Percentiles rank a stretch among this genome's conserved stretches.
Evolutionary conservation across 2,888 invertebrate species (phyloP).

Genomic region (Cristatella mucedo): DNA sequence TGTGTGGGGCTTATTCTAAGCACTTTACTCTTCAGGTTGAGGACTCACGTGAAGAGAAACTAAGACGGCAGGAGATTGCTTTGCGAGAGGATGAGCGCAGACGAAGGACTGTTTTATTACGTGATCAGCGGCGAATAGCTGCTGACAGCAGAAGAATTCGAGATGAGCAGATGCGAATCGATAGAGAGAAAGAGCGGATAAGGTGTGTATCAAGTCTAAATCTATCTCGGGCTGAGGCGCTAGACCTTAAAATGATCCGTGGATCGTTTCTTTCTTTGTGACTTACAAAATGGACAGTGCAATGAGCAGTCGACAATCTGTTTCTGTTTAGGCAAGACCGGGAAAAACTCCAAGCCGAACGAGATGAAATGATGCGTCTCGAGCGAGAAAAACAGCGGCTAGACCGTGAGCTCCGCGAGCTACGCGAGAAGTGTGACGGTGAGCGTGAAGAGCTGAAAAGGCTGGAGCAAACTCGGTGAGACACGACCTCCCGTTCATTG

Average conservation of each 20-base stretch:
- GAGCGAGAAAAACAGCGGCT: constrained; percentile 41
- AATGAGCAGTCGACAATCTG: no score
- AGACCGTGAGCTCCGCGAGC: constrained; percentile 34
- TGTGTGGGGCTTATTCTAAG: no score
- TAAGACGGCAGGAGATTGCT: constrained; percentile 46
- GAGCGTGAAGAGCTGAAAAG: constrained; percentile 69
- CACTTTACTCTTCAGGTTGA: no score
- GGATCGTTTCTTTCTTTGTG: no score
- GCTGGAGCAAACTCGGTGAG: constrained; percentile 35
- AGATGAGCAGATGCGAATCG: constrained; percentile 66
- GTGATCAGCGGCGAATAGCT: constrained; percentile 2
- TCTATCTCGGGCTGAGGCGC: no score
- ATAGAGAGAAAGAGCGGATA: constrained; percentile 56
- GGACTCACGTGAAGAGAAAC: constrained; percentile 19
- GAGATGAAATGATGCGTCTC: no score
- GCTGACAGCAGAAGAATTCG: constrained; percentile 25
- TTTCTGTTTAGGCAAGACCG: no score
- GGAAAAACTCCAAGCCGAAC: no score
- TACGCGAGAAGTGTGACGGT: constrained; percentile 42
- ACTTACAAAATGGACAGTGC: no score
- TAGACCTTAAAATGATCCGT: no score
- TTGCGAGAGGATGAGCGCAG: constrained; percentile 64
- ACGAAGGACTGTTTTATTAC: constrained; percentile 42
- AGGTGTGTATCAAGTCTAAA: no score
- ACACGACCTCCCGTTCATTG: no score